A percentile compares a stretch with the other conserved stretches of the same genome.
Evolutionary conservation across 1,140 invertebrate species (phyloP).

Genomic region (Rhopalosiphum padi): DNA sequence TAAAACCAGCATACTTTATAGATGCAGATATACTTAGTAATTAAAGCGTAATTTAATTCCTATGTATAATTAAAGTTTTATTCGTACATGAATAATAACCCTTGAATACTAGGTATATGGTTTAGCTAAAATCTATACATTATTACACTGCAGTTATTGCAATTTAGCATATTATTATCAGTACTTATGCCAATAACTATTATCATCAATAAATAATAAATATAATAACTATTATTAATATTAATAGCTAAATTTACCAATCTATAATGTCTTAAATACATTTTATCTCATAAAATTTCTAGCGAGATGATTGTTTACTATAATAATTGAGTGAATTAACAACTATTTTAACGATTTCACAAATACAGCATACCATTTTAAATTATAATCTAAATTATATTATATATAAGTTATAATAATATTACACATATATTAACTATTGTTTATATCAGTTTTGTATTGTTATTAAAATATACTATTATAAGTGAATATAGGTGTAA

Average conservation of each 20-base stretch:
- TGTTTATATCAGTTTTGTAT: neutral
- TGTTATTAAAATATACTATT: neutral
- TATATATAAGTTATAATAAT: neutral
- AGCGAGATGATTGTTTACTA: neutral
- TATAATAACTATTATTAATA: neutral
- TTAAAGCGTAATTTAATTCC: no score
- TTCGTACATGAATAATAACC: neutral
- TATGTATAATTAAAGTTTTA: neutral
- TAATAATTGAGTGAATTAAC: neutral
- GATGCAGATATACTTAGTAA: neutral
- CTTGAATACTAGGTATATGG: neutral
- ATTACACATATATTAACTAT: neutral
- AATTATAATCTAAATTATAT: neutral
- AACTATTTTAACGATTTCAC: neutral
- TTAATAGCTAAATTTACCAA: neutral
- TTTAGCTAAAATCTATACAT: neutral
- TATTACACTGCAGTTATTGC: neutral
- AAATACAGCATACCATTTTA: neutral
- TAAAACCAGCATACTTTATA: neutral
- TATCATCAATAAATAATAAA: neutral
- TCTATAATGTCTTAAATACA: neutral
- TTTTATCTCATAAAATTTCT: neutral
- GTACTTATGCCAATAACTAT: neutral
- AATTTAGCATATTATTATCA: conserved; percentile 8
- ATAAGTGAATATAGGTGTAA: neutral